Conservation (phyloP, 2,113 vertebrate species). For the Fulmarus glacialis region DNA sequence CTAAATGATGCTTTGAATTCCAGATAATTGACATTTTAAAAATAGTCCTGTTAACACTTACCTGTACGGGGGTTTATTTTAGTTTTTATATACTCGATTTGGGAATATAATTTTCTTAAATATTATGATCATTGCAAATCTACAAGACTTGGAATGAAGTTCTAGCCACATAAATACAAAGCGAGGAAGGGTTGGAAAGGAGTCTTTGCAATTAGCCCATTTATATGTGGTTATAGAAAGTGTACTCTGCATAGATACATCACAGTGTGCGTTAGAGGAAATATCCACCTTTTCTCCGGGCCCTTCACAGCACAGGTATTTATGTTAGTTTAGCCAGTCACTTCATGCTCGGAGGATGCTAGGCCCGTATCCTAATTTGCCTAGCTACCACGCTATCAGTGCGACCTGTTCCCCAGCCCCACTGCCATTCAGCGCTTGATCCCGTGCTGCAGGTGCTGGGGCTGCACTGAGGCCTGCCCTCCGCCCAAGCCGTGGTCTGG, state of each 20-base stretch:
- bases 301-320: neutral
- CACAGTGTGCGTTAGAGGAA: neutral
- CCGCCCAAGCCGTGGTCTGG: accelerated
- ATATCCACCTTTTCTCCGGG: neutral
- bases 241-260: neutral
- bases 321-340: neutral
- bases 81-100: slow-evolving; percentile 20
- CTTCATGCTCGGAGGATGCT: neutral
- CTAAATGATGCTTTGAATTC: neutral
- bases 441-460: neutral
- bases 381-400: neutral
- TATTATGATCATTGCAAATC: neutral
- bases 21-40: neutral
- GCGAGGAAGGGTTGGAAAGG: neutral
- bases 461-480: neutral
- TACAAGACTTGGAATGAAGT: neutral
- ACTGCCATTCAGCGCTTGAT: neutral
- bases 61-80: neutral
- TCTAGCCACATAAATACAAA: neutral
- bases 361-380: neutral
- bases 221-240: neutral
- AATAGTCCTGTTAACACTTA: neutral
- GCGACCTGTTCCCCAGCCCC: accelerated
- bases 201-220: accelerated
- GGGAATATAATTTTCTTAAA: slow-evolving; percentile 24